These are phyloP conservation scores for Cuniculus paca DNA, from an alignment of 2,797 vertebrate species.

Conservation along the genomic window DNA sequence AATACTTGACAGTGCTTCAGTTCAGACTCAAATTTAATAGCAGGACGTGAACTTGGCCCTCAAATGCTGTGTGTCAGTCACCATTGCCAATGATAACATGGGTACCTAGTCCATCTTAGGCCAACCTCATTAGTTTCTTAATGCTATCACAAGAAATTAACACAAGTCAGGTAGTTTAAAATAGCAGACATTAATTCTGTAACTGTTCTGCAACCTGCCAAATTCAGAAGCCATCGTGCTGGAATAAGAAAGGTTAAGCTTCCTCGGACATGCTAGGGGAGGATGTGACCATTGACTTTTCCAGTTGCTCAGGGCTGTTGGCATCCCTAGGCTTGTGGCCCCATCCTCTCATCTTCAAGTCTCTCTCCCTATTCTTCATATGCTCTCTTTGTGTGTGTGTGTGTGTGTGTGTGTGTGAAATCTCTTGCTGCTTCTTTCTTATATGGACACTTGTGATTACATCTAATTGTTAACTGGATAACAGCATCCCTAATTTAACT, in stretches of 20 bases:
- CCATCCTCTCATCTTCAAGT: background rate
- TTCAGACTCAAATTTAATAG: background rate
- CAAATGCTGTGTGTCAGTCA: background rate
- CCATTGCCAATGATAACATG: background rate
- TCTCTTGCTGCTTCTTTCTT: background rate
- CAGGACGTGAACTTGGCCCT: background rate
- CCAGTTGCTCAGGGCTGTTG: background rate
- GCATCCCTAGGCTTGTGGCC: background rate
- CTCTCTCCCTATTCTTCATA: background rate
- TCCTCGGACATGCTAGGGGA: background rate
- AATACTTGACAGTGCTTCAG: background rate
- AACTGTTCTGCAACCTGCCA: background rate
- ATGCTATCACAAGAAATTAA: background rate
- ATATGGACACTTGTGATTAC: background rate
- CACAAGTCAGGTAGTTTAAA: background rate
- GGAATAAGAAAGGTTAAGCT: background rate
- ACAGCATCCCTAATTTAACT: background rate
- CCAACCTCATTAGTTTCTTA: background rate
- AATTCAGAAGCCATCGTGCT: background rate
- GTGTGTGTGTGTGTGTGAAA: background rate
- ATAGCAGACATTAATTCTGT: background rate
- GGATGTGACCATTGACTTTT: too few species aligned
- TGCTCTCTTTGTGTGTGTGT: background rate
- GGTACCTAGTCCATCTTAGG: rapidly evolving
- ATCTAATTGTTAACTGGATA: background rate